Base-by-base conservation (phyloP, 1,140 invertebrate species). In the Zaprionus ornatus region DNA sequence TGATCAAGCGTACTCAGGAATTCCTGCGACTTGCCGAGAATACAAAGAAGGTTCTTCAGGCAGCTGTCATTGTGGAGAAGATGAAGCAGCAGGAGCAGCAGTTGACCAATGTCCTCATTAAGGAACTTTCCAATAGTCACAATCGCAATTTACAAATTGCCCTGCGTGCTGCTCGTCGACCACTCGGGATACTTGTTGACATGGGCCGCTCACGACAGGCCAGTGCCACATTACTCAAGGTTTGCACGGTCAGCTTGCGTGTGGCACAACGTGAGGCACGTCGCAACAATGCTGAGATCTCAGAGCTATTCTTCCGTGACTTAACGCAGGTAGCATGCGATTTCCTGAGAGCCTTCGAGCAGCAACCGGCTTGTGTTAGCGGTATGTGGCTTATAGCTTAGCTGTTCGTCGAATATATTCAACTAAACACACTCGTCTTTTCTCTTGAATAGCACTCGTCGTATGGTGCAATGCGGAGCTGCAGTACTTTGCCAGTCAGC, bases 121-220 rank as follows among this genome's bases (percentile, higher is more conserved):
- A 96, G 74, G 98, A 99, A 92, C 92, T 99, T 35, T 96, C 98
- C 92, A 96, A 97, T 1, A 96, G 95, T 59, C 96, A 97, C 19
- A 97, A 97, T 80, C 97, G 97, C 92, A 98, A 97, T 62, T 93
- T 99, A 0, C 96, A 99, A 93, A 98, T 98, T n/a, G 98, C 98
- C 0, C 94, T 99, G 15, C 93, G 97, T 82, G 97, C 98, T 15
- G 96, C 97, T 3, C 93, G 98, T 55, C 95, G 97, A 75, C 97
- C 97, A 5, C 97, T 99, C 0, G 94, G 95, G 67, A 86, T 92
- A 29, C 95, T 99, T n/a, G 94, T 99, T 2, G 79, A 95, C 94
- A 96, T 94, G 92, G 90, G 83, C 23, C 82, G 87, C 15, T 86
- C 70, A 13, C 77, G 82, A 0, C 90, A 82, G 61, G 92, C 85